Evolutionary conservation across 1,140 invertebrate genomes (phyloP).

Genomic region (Paraescarpia echinospica): DNA sequence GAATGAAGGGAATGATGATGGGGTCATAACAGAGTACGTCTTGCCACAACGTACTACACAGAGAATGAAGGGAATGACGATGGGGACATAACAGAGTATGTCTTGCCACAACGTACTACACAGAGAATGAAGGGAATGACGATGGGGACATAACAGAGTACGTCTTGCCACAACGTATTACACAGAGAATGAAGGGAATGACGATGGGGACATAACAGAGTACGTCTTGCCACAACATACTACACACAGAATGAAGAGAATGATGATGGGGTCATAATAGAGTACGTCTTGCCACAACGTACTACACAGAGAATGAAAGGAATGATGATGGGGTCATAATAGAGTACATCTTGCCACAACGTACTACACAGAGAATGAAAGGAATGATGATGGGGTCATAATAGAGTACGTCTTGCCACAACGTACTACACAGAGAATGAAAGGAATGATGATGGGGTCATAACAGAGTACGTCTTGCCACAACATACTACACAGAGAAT

Average conservation of each 20-base stretch:
- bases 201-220: no score
- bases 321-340: no score
- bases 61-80: no score
- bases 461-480: background rate
- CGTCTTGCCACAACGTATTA: background rate
- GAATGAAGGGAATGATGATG: no score
- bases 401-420: background rate
- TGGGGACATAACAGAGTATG: no score
- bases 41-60: background rate
- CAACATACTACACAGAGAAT: background rate
- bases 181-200: background rate
- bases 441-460: no score
- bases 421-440: background rate
- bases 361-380: background rate
- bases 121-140: no score
- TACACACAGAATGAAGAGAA: background rate
- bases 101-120: background rate
- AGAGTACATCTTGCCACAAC: background rate
- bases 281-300: background rate
- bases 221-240: background rate
- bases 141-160: no score
- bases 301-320: background rate
- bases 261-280: no score
- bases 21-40: background rate
- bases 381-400: no score